Conservation (phyloP, 2,797 vertebrate species). For the Falco cherrug region DNA sequence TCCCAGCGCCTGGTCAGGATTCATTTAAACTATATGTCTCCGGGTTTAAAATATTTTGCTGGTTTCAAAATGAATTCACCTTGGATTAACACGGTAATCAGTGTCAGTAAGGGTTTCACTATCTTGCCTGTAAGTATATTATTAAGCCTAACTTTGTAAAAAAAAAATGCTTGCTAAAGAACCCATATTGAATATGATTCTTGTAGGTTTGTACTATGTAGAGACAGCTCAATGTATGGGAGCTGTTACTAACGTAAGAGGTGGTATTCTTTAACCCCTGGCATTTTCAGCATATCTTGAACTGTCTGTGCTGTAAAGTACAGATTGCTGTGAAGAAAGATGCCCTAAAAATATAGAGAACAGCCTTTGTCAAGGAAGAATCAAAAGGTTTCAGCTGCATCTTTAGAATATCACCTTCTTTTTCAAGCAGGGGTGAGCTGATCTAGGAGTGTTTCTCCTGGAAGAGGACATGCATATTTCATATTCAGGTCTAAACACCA, state of each 20-base stretch:
- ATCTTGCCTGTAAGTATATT: not conserved
- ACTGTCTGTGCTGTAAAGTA: not conserved
- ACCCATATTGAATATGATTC: not conserved
- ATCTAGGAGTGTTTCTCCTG: not conserved
- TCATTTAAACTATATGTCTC: constrained; percentile 36
- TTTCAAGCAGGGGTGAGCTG: not conserved
- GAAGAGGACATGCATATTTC: not conserved
- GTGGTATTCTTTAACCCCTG: not conserved
- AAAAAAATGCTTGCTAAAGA: not conserved
- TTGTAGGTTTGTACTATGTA: not conserved
- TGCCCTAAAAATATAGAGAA: not conserved
- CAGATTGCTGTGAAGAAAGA: not conserved
- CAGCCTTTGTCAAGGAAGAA: not conserved
- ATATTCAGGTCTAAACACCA: not conserved
- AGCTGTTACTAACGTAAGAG: not conserved
- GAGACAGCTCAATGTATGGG: not conserved
- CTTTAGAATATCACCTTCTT: not conserved
- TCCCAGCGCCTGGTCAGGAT: constrained; percentile 39
- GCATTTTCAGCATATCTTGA: not conserved
- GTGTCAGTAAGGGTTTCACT: not conserved
- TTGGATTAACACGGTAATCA: not conserved
- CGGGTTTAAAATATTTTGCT: constrained; percentile 6
- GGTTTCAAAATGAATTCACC: constrained; percentile 7
- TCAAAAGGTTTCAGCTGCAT: not conserved
- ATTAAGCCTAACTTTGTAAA: not conserved